phyloP scores from a whole-genome alignment of 2,113 vertebrate genomes.

The Myrmecobius fasciatus region DNA sequence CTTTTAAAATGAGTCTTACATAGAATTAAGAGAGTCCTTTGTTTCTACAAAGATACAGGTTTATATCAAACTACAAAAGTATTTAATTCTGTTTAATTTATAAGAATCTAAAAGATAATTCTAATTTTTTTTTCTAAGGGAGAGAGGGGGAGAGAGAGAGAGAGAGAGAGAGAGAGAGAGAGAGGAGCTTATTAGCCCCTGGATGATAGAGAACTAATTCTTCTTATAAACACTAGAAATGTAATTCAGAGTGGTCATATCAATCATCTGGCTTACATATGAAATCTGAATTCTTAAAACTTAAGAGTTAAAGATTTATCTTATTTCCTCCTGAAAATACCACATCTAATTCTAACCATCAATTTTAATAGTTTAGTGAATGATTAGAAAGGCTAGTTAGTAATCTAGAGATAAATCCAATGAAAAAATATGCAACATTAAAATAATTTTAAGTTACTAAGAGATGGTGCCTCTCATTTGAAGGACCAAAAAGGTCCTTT shows the following conservation, averaged over 20 bases:
- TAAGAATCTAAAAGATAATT: slow-evolving; percentile 1
- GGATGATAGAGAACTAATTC: no score
- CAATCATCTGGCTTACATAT: not conserved
- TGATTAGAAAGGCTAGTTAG: not conserved
- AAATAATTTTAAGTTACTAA: not conserved
- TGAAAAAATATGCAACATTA: not conserved
- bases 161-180: no score
- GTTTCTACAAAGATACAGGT: not conserved
- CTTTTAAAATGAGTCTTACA: not conserved
- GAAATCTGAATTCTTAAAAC: slow-evolving; percentile 13
- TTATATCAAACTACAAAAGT: not conserved
- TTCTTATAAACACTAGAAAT: slow-evolving; percentile 25
- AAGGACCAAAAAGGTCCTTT: not conserved
- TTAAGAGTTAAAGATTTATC: not conserved
- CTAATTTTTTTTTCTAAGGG: slow-evolving; percentile 21
- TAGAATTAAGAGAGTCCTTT: not conserved
- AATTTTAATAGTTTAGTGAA: not conserved
- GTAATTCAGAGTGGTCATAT: not conserved
- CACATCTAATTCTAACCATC: not conserved
- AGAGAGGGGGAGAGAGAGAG: no score
- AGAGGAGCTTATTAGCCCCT: no score
- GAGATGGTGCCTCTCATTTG: not conserved
- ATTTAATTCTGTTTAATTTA: slow-evolving; percentile 13
- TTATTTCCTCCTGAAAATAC: slow-evolving; percentile 7
- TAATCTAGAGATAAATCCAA: not conserved